Base-by-base conservation (phyloP, 2,888 invertebrate species). In the Drosophila atripex region DNA sequence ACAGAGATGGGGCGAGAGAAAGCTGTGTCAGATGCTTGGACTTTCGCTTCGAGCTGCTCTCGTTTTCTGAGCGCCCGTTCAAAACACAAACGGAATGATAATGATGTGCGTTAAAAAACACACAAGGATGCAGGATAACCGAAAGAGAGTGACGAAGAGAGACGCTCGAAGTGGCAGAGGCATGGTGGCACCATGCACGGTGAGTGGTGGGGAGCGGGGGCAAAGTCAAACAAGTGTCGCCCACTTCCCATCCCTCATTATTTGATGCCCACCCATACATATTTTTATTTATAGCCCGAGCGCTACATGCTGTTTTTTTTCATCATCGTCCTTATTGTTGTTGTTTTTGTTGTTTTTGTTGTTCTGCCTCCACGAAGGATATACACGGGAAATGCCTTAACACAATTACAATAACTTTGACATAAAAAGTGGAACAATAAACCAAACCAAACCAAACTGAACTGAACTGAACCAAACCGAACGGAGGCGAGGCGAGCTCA, bases 21-120 rank as follows among this genome's bases (percentile, higher is more conserved):
- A 38, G 30, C 57, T 56, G 46, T 39, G 43, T 38, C 38, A 69
- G 57, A 49, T 43, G 47, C 68, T 61, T 47, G 56, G 21, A 57
- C 57, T 61, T 61, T 23, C 18, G 65, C 39, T 64, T 38, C 56
- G 23, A 38, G 28, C 39, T 76, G 50, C 74, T 72, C 61, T 16
- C 56, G 38, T 25, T 38, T 82, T 73, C 89, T 88, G 88, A 53
- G 74, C 75, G 82, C 88, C 88, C 76, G 89, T 75, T 88, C 74
- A 86, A 88, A 88, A 87, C 77, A 77, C 88, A 88, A 88, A 89
- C 86, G 89, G 88, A 88, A 88, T 88, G 89, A 89, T 89, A 88
- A 88, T 88, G 88, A 88, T 88, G 86, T 89, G 88, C 82, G 82
- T 85, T 77, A 73, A 85, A 83, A 78, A 83, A 76, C 73, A 86